phyloP scores from a whole-genome alignment of 2,113 vertebrate species.

The Labrus mixtus region DNA sequence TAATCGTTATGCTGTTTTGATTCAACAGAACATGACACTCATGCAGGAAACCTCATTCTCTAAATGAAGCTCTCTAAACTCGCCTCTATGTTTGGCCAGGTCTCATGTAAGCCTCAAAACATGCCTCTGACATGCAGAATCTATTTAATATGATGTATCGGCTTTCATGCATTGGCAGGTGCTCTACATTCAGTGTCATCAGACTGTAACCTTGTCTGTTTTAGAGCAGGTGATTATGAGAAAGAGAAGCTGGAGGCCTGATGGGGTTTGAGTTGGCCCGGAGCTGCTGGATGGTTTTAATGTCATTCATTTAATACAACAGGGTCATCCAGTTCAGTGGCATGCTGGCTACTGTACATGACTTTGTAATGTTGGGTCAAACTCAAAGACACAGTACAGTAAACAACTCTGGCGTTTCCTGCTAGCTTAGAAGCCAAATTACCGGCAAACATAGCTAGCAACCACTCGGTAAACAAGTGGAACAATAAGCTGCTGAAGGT shows the following conservation, averaged over 20 bases:
- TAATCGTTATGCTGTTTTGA: conserved; percentile 42
- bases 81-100: conserved; percentile 49
- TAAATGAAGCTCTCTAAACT: conserved; percentile 25
- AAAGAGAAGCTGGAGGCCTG: conserved; percentile 8
- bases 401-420: too few species aligned
- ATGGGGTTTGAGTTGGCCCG: conserved; percentile 20
- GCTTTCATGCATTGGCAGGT: conserved; percentile 52
- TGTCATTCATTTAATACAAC: neutral
- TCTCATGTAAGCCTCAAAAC: conserved; percentile 22
- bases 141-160: conserved; percentile 53
- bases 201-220: conserved; percentile 65
- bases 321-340: conserved; percentile 43
- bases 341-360: neutral
- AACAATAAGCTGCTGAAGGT: too few species aligned
- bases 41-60: neutral
- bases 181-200: conserved; percentile 50
- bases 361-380: neutral
- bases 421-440: too few species aligned
- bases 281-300: conserved; percentile 15
- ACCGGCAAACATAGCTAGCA: too few species aligned
- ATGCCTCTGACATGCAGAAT: conserved; percentile 39
- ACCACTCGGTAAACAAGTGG: too few species aligned
- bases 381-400: too few species aligned
- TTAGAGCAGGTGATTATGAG: conserved; percentile 66
- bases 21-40: conserved; percentile 30